These are phyloP conservation scores for Parnassius orleans DNA, from an alignment of 2,888 invertebrate genomes.

Conservation along the genomic window DNA sequence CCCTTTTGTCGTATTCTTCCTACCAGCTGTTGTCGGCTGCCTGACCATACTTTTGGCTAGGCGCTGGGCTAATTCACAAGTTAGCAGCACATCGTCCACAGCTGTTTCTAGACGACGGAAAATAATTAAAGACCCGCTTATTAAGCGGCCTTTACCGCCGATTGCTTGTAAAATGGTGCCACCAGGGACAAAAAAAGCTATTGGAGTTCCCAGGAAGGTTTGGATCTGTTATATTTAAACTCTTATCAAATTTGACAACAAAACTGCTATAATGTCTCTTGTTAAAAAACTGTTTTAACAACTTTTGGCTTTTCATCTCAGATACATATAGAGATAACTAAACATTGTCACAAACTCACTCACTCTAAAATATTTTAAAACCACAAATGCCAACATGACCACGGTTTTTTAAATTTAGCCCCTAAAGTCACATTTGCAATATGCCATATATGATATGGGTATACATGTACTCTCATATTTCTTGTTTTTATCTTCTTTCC, in stretches of 20 bases:
- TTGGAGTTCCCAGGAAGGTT: conserved; percentile 66
- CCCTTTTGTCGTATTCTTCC: conserved; percentile 79
- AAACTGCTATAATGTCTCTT: neutral
- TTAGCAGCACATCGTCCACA: conserved; percentile 67
- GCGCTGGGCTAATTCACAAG: conserved; percentile 75
- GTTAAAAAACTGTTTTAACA: no score
- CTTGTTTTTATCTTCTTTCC: no score
- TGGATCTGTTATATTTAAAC: conserved; percentile 13
- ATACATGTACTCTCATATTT: no score
- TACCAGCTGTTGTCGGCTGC: conserved; percentile 77
- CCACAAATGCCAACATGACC: no score
- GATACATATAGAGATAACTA: no score
- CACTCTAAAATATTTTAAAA: no score
- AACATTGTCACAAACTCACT: no score
- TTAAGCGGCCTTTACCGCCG: conserved; percentile 69
- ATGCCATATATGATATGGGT: no score
- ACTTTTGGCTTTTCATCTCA: no score
- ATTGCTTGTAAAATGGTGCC: conserved; percentile 71
- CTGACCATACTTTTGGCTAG: conserved; percentile 75
- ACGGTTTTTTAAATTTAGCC: no score
- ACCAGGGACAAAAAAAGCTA: conserved; percentile 63
- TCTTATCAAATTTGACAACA: neutral
- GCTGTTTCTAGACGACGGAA: conserved; percentile 75
- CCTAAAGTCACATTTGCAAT: no score
- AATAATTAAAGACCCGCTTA: conserved; percentile 74